A percentile compares a stretch with the other conserved stretches of the same genome.
phyloP scores from a whole-genome alignment of 2,797 vertebrate genomes.

The Tauraco hartlaubi region DNA sequence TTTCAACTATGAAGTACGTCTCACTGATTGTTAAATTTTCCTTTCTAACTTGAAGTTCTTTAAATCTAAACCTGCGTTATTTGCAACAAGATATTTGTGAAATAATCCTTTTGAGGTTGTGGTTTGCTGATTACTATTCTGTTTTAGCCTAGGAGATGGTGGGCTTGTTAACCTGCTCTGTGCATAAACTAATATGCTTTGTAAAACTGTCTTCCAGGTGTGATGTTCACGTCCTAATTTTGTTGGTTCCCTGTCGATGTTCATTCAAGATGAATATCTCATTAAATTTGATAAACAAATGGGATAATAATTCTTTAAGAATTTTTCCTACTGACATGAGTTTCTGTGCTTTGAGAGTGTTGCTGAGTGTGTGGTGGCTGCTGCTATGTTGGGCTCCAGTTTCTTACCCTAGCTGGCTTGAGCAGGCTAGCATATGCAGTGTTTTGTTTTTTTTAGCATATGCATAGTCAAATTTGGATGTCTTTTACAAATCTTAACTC shows the following conservation, averaged over 20 bases:
- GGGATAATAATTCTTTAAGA: background rate
- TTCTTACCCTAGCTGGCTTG: slow-evolving; percentile 12
- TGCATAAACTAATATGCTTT: background rate
- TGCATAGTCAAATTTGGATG: background rate
- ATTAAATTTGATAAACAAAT: background rate
- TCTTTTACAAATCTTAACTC: background rate
- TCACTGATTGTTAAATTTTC: background rate
- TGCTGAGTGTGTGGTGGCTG: slow-evolving; percentile 29
- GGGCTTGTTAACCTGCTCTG: background rate
- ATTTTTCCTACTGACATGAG: background rate
- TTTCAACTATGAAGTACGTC: background rate
- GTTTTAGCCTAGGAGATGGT: background rate
- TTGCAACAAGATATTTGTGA: background rate
- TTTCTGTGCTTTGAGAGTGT: slow-evolving; percentile 8
- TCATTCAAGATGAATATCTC: background rate
- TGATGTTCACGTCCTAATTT: background rate
- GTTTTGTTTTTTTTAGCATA: too few species aligned
- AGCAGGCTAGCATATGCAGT: slow-evolving; percentile 8
- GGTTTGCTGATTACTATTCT: background rate
- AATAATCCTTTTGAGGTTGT: background rate
- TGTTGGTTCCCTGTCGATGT: background rate
- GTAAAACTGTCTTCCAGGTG: background rate
- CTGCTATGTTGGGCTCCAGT: background rate
- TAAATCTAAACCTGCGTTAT: background rate
- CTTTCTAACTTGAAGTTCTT: background rate